Evolutionary conservation across 2,888 invertebrate genomes (phyloP), one percentile per base, ranked within the genome.

Genomic region (Archips xylosteana): DNA sequence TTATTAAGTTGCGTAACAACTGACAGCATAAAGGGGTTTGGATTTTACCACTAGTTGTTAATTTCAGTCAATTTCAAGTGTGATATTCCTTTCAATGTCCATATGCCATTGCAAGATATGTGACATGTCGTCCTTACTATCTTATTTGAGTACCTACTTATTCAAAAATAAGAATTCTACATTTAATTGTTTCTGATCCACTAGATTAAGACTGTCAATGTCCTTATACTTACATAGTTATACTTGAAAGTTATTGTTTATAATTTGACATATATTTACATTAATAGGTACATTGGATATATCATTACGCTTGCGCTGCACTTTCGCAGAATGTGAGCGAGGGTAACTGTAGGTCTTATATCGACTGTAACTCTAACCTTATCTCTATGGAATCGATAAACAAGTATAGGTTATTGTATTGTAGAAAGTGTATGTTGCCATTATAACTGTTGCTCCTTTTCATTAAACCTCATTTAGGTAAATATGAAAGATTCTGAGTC

Each of bases 381-480:
- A 23, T 10, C 51, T 51, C 32, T 32, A 57, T 1, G 32, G 8
- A 32, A 57, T 4, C 12, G 39, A n/a, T 6, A 39, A 3, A 10
- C 32, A 32, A 32, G 36, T n/a, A 39, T 23, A 15, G 23, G 1
- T 13, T n/a, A 54, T 54, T 61, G 45, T 45, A 45, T 39, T 39
- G n/a, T 61, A 61, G 6, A 36, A n/a, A 13, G 36, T 60, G 60
- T 15, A 61, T 39, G 39, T 61, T 61, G 61, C 61, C 61, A 61
- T 61, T 39, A 39, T 39, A 61, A 61, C 39, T n/a, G 39, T 61
- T 61, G 15, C 39, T 61, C n/a, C 61, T 61, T 61, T 61, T 61
- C 2, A 39, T 61, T 57, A 32, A 57, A 4, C 57, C 2, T 57
- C 57, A 32, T 12, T 23, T 23, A 23, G 57, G 32, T 57, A 54